Evolutionary conservation across 2,113 vertebrate species (phyloP).

Genomic region (Natator depressus): DNA sequence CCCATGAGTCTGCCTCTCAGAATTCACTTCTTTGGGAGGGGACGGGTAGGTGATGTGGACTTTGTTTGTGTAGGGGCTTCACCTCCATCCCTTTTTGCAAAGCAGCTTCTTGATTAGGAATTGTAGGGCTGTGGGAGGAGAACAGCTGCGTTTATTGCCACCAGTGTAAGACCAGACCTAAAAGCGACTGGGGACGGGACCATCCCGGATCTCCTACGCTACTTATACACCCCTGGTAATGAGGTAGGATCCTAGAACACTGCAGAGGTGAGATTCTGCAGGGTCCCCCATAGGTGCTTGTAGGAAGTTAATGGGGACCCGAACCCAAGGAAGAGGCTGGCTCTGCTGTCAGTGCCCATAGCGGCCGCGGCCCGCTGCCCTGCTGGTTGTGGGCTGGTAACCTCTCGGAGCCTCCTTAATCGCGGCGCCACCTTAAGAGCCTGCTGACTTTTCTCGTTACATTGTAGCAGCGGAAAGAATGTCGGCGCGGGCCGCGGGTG

Average conservation of each 20-base stretch:
- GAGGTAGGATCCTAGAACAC: too few relatives aligned
- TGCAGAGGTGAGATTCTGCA: too few relatives aligned
- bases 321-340: background rate
- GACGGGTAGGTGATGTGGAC: slow-evolving; percentile 38
- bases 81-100: background rate
- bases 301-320: background rate
- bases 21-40: background rate
- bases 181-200: too few relatives aligned
- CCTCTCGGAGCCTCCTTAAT: slow-evolving; percentile 74
- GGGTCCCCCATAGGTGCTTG: background rate
- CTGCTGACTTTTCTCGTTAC: slow-evolving; percentile 85
- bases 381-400: slow-evolving; percentile 28
- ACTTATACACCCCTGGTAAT: too few relatives aligned
- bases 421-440: slow-evolving; percentile 72
- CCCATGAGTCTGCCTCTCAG: background rate
- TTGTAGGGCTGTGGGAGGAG: too few relatives aligned
- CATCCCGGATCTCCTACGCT: too few relatives aligned
- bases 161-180: too few relatives aligned
- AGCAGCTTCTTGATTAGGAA: fast-evolving
- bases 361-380: background rate
- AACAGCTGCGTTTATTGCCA: too few relatives aligned
- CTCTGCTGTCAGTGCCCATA: background rate
- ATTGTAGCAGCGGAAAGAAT: slow-evolving; percentile 99
- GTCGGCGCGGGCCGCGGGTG: slow-evolving; percentile 98
- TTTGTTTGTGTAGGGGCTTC: slow-evolving; percentile 57